Evolutionary conservation across 2,888 invertebrate species (phyloP), one percentile per base, ranked within the genome.

Genomic region (Camponotus fellah): DNA sequence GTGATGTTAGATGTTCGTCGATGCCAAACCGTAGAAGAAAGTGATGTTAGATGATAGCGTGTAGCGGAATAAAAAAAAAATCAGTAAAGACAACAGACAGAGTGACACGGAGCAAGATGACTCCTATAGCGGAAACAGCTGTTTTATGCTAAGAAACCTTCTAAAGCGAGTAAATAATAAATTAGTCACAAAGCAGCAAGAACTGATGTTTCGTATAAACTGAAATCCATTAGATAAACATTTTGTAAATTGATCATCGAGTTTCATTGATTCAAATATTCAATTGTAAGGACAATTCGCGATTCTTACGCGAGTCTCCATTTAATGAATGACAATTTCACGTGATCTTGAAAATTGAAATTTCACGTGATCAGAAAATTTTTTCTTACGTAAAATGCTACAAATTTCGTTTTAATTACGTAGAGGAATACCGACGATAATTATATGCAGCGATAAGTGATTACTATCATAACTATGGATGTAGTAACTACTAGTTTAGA

Each of bases 401-500:
- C 10, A 32, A 46, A 4, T 14, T 60, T 12, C 0, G 14, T 56
- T 71, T 60, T 80, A 80, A 8, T 46, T 12, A 21, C 8, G 2
- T 12, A 10, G 17, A 53, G 2, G 62, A 43, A 17, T 71, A 10
- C 60, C 40, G 9, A 49, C n/a, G 49, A 49, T 14, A 68, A 37
- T 66, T 82, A 46, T 34, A 49, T 58, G 21, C 46, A 77, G 5
- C n/a, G 17, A 60, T 32, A 60, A 77, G 12, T 26, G 37, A 46
- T 60, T 56, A 32, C 21, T 17, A 32, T 62, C 56, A 62, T 79
- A 58, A 79, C n/a, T 14, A 97, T 97, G 96, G 96, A 96, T 95
- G 95, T 97, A 85, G 96, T 96, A 75, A 96, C 96, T 86, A 97
- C 97, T 64, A 97, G 97, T 92, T 95, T 97, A 92, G 97, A 97